Evolutionary conservation across 2,888 invertebrate genomes (phyloP).

Genomic region (Dyspetes luteomarginatus): DNA sequence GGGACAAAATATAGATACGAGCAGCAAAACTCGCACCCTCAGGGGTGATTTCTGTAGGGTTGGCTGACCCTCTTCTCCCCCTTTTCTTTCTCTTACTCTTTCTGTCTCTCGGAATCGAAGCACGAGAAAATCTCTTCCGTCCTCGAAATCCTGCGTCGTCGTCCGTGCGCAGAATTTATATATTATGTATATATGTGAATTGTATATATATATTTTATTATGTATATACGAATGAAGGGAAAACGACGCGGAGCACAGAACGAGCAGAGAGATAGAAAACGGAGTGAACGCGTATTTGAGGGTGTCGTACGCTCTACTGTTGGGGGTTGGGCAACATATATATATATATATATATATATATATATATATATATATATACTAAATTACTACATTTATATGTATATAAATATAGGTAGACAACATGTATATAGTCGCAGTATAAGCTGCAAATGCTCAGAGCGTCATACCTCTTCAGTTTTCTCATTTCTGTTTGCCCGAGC

Average conservation of each 20-base stretch:
- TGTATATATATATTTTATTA: constrained; percentile 1
- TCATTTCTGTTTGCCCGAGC: constrained; percentile 70
- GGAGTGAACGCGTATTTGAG: constrained; percentile 19
- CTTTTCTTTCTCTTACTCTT: constrained; percentile 59
- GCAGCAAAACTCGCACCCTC: constrained; percentile 50
- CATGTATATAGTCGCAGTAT: not conserved
- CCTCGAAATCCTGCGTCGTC: constrained; percentile 61
- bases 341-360: not conserved
- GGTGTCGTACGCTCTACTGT: constrained; percentile 3
- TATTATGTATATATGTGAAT: not conserved
- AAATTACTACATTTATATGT: not conserved
- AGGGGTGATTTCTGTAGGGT: constrained; percentile 39
- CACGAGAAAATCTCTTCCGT: constrained; percentile 65
- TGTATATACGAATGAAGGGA: constrained; percentile 28
- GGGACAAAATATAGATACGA: too few relatives aligned
- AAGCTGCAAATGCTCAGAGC: constrained; percentile 23
- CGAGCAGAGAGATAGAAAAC: constrained; percentile 17
- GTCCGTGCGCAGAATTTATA: constrained; percentile 25
- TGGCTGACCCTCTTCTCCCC: constrained; percentile 48
- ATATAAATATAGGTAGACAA: not conserved
- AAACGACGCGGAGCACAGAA: constrained; percentile 44
- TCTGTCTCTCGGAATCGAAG: constrained; percentile 62
- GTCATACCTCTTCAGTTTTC: constrained; percentile 71
- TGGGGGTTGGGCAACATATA: too few relatives aligned
- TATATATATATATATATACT: not conserved